These are phyloP conservation scores for Corythaixoides concolor DNA, from an alignment of 2,113 vertebrate species.

Conservation along the genomic window DNA sequence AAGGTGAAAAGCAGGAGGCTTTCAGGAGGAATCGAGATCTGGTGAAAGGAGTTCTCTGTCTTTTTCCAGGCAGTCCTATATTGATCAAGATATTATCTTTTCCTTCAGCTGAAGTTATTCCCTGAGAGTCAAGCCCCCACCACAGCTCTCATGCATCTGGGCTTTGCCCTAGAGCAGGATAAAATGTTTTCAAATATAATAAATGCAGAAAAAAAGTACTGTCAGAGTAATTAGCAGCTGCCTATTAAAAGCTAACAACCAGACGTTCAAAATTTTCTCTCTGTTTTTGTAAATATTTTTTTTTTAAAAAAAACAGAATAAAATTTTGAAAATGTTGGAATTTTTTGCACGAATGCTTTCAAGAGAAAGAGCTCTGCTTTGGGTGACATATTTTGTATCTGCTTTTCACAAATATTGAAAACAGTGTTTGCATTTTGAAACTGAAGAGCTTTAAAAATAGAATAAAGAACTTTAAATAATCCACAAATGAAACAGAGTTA, in stretches of 20 bases:
- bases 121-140: neutral
- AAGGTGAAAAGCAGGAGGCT: neutral
- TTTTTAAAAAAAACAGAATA: neutral
- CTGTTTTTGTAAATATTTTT: neutral
- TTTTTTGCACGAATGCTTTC: neutral
- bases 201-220: neutral
- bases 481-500: neutral
- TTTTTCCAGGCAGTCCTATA: neutral
- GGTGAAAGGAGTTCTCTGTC: slow-evolving; percentile 26
- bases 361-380: neutral
- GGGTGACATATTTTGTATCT: neutral
- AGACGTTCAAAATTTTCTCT: neutral
- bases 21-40: neutral
- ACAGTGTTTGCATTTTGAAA: neutral
- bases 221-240: neutral
- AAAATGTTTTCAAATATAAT: neutral
- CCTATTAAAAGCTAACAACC: neutral
- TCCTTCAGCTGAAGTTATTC: neutral
- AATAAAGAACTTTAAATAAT: neutral
- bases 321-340: neutral
- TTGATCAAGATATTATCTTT: neutral
- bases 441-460: neutral
- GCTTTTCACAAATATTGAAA: neutral
- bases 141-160: neutral
- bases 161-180: neutral